Evolutionary conservation across 2,888 invertebrate species (phyloP), one percentile per base, ranked within the genome.

Genomic region (Aphodius sticticus): DNA sequence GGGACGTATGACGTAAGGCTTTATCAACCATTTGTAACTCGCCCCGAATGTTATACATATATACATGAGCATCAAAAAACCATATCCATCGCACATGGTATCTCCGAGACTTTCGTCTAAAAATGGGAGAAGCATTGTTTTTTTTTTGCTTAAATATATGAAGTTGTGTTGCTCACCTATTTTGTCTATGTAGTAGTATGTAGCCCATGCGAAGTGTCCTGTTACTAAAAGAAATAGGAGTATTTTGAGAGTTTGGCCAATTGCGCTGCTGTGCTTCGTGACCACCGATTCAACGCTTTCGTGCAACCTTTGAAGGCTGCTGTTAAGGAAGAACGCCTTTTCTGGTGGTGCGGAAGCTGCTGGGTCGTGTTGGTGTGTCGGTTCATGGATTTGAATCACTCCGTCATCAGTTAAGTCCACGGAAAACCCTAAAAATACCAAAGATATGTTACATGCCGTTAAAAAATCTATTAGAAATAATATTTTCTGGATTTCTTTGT

Each of bases 11-110:
- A 92, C 85, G 80, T 87, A 91, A 9, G 90, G 91, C 88, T 95
- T 94, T 69, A 95, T 87, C 5, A 94, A 86, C 75, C 89, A 85
- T 84, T 91, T 93, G 87, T 96, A 95, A 36, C 93, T 86, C 0
- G 95, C 78, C 77, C 92, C 91, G 83, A 92, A 90, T 83, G 94
- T 94, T 3, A 92, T 86, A 36, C 94, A 90, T 15, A 89, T 87
- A 0, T 93, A 88, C 0, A 96, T 85, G 0, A 96, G 90, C 37
- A 95, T 88, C 0, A 96, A 89, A 87, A 96, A 92, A 70, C 96
- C 96, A 83, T 94, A 94, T 0, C 96, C 96, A 77, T 92, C 86
- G 85, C 96, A 96, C 85, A 84, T 83, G 2, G 86, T 85, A n/a
- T 81, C 76, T n/a, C 78, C 70, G 2, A 78, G 76, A 38, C 36